These are phyloP conservation scores for Platichthys flesus DNA, from an alignment of 2,113 vertebrate genomes.

Conservation along the genomic window DNA sequence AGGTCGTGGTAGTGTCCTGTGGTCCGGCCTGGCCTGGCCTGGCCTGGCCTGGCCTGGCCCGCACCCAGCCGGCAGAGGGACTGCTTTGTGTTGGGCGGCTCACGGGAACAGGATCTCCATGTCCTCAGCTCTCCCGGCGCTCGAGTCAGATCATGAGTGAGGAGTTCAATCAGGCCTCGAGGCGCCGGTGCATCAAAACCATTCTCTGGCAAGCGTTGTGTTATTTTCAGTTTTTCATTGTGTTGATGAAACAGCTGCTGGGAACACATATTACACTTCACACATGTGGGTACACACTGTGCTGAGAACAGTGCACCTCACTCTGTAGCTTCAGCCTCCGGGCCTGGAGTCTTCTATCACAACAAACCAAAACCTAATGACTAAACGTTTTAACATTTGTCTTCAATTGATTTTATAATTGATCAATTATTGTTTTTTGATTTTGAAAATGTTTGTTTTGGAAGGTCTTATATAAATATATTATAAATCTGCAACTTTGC, in stretches of 20 bases:
- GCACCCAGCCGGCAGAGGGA: not conserved
- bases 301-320: conserved; percentile 13
- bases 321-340: not conserved
- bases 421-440: no score
- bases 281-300: conserved; percentile 45
- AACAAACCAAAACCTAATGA: no score
- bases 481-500: no score
- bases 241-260: conserved; percentile 61
- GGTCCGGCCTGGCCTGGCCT: not conserved
- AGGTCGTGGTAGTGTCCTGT: conserved; percentile 30
- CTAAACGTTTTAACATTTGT: no score
- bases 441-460: no score
- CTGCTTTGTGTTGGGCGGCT: conserved; percentile 18
- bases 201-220: conserved; percentile 27
- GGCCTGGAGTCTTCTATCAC: no score
- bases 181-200: conserved; percentile 42
- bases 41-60: no score
- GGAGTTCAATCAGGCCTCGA: conserved; percentile 46
- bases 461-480: no score
- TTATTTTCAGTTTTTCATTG: not conserved
- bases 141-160: conserved; percentile 36
- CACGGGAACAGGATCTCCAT: conserved; percentile 31
- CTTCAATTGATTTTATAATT: no score
- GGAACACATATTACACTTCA: conserved; percentile 19
- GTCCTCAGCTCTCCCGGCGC: conserved; percentile 36